phyloP scores from a whole-genome alignment of 2,113 vertebrate genomes.

The Pantherophis guttatus region DNA sequence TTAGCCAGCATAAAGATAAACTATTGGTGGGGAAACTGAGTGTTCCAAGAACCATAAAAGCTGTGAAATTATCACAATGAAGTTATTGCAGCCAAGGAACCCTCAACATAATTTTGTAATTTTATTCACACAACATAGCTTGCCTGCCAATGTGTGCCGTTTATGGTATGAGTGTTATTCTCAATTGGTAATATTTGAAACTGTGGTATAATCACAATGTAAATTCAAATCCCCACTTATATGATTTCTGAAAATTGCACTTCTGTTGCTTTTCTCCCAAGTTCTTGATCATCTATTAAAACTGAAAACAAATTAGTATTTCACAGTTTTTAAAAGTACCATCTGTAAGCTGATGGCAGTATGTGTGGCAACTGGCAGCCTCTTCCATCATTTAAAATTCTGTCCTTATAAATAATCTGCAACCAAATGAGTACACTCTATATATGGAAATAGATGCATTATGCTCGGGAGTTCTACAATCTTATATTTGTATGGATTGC shows the following conservation, averaged over 20 bases:
- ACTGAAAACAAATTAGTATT: constrained; percentile 67
- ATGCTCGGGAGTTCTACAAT: constrained; percentile 26
- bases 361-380: constrained; percentile 48
- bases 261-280: constrained; percentile 44
- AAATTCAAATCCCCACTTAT: constrained; percentile 20
- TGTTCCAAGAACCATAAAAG: background rate
- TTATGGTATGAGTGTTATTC: constrained; percentile 24
- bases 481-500: constrained; percentile 35
- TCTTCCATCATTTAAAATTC: constrained; percentile 57
- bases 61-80: background rate
- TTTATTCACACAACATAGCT: background rate
- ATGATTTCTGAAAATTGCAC: constrained; percentile 43
- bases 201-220: constrained; percentile 1
- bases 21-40: no score
- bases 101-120: background rate
- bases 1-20: background rate
- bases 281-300: constrained; percentile 41
- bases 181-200: constrained; percentile 31
- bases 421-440: constrained; percentile 40
- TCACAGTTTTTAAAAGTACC: constrained; percentile 55
- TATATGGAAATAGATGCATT: constrained; percentile 28
- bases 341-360: constrained; percentile 57
- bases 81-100: background rate
- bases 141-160: background rate
- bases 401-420: constrained; percentile 55